These are phyloP conservation scores for Charanyca ferruginea DNA, from an alignment of 2,888 invertebrate species.

Conservation along the genomic window DNA sequence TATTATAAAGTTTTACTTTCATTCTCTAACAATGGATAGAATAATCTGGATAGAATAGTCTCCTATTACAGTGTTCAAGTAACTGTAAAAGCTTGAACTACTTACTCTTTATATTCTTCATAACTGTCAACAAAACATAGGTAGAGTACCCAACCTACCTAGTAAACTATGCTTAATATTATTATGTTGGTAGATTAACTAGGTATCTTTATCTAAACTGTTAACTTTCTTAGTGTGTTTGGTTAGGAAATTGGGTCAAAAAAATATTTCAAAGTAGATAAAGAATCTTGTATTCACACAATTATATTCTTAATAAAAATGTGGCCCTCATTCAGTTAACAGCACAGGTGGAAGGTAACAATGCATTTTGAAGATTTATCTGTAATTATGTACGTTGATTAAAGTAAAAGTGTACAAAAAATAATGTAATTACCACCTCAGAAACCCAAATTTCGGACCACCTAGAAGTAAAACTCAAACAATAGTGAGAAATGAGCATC, in stretches of 20 bases:
- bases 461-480: conserved; percentile 31
- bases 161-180: too few relatives aligned
- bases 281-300: conserved; percentile 10
- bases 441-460: conserved; percentile 39
- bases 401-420: conserved; percentile 16
- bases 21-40: not conserved
- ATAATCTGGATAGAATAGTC: too few relatives aligned
- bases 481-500: conserved; percentile 50
- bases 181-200: too few relatives aligned
- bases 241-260: not conserved
- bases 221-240: not conserved
- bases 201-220: too few relatives aligned
- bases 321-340: conserved; percentile 6
- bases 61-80: too few relatives aligned
- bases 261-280: conserved; percentile 3
- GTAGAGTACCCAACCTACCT: too few relatives aligned
- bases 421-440: conserved; percentile 12
- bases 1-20: not conserved
- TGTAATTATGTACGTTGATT: conserved; percentile 19
- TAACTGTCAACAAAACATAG: not conserved
- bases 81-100: too few relatives aligned
- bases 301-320: conserved; percentile 5
- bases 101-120: not conserved
- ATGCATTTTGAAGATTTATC: conserved; percentile 32
- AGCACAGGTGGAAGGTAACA: conserved; percentile 12